phyloP scores from a whole-genome alignment of 2,797 vertebrate genomes.

The Galago senegalensis region DNA sequence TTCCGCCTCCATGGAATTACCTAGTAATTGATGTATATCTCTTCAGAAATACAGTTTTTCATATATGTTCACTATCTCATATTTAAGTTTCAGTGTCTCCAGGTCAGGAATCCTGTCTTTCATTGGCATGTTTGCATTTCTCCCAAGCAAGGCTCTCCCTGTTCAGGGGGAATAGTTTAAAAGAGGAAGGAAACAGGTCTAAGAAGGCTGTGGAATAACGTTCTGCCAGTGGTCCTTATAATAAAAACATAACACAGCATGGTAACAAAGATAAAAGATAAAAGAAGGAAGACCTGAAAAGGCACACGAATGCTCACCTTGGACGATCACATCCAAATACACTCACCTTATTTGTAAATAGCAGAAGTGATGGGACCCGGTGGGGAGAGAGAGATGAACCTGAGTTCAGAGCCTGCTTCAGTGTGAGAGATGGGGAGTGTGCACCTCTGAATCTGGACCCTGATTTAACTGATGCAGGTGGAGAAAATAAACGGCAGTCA shows the following conservation, averaged over 20 bases:
- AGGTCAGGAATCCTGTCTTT: background rate
- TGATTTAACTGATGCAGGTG: conserved; percentile 8
- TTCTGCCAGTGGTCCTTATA: conserved; percentile 1
- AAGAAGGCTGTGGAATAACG: background rate
- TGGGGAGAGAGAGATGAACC: background rate
- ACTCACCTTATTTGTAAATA: conserved; percentile 20
- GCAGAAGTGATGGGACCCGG: background rate
- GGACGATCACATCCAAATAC: background rate
- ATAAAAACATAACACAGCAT: conserved; percentile 29
- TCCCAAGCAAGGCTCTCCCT: conserved; percentile 10
- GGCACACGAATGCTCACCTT: background rate
- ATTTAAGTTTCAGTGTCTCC: conserved; percentile 11
- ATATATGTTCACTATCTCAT: background rate
- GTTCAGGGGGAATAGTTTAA: background rate
- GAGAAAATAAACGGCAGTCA: conserved; percentile 18
- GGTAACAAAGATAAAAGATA: background rate
- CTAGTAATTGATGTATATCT: background rate
- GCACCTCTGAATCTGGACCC: background rate
- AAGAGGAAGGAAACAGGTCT: background rate
- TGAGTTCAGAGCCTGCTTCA: background rate
- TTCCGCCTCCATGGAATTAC: conserved; percentile 26
- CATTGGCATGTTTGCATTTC: background rate
- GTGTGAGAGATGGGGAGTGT: background rate
- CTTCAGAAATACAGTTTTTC: conserved; percentile 42
- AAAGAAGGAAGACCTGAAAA: conserved; percentile 29